Conservation (phyloP, 2,113 vertebrate genomes). For the Scalopus aquaticus region DNA sequence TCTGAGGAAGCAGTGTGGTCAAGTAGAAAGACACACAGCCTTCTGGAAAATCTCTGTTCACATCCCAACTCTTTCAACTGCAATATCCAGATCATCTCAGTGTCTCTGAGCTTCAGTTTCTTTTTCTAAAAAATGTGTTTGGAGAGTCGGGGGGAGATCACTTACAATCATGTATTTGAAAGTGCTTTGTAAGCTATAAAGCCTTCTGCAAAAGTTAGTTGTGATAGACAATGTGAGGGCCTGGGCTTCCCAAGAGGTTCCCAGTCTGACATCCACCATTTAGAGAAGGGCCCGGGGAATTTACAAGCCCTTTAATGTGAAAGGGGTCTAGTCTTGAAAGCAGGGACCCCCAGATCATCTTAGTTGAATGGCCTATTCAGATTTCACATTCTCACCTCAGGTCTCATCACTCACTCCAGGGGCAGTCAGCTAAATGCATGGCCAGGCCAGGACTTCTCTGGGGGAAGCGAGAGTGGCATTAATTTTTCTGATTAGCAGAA, state of each 20-base stretch:
- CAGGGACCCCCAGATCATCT: neutral
- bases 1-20: neutral
- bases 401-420: neutral
- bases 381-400: neutral
- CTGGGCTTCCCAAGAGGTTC: neutral
- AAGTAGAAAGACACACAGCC: neutral
- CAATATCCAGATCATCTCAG: neutral
- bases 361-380: neutral
- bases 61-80: neutral
- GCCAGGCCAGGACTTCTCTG: neutral
- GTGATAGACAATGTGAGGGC: neutral
- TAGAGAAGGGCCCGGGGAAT: neutral
- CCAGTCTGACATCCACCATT: neutral
- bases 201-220: neutral
- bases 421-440: neutral
- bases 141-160: neutral
- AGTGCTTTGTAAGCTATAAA: conserved; percentile 10
- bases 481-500: conserved; percentile 26
- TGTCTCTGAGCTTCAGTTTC: neutral
- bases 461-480: neutral
- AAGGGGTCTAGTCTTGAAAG: neutral
- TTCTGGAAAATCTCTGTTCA: neutral
- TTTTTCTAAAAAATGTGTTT: conserved; percentile 14
- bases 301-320: neutral
- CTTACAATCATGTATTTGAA: neutral